Evolutionary conservation across 2,888 invertebrate genomes (phyloP), one percentile per base, ranked within the genome.

Genomic region (Serripes groenlandicus): DNA sequence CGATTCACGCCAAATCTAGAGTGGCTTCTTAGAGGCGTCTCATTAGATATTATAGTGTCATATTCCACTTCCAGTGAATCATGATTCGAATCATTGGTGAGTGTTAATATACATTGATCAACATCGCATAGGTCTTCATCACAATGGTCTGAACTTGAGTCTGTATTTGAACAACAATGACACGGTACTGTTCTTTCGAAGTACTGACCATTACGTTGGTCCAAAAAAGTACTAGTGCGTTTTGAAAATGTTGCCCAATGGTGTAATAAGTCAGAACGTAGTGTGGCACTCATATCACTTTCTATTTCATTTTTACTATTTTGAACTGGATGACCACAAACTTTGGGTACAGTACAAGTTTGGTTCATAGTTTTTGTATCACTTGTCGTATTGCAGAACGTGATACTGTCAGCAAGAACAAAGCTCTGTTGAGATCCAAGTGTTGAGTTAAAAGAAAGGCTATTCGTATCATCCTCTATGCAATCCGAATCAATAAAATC

Each of bases 21-120:
- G n/a, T n/a, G n/a, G n/a, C n/a, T n/a, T n/a, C n/a, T n/a, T n/a
- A n/a, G n/a, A n/a, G n/a, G n/a, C n/a, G n/a, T n/a, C n/a, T n/a
- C n/a, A n/a, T n/a, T n/a, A n/a, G n/a, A n/a, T n/a, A n/a, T n/a
- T n/a, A n/a, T n/a, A n/a, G n/a, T n/a, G n/a, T n/a, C n/a, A n/a
- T n/a, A n/a, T n/a, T n/a, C n/a, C n/a, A n/a, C n/a, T n/a, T n/a
- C n/a, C n/a, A n/a, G n/a, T n/a, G n/a, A n/a, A 28, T 52, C 42
- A 32, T 15, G n/a, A 60, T 54, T 72, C 18, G 32, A 56, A 49
- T 73, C 78, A 23, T 73, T 73, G 3, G 78, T 42, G 15, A 68
- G 23, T 28, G 68, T 66, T 18, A 78, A 42, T 15, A 68, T 78
- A n/a, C 9, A 69, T n/a, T 69, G 52, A 32, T 69, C 69, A 52